Evolutionary conservation across 2,113 vertebrate species (phyloP).

Genomic region (Ranitomeya variabilis): DNA sequence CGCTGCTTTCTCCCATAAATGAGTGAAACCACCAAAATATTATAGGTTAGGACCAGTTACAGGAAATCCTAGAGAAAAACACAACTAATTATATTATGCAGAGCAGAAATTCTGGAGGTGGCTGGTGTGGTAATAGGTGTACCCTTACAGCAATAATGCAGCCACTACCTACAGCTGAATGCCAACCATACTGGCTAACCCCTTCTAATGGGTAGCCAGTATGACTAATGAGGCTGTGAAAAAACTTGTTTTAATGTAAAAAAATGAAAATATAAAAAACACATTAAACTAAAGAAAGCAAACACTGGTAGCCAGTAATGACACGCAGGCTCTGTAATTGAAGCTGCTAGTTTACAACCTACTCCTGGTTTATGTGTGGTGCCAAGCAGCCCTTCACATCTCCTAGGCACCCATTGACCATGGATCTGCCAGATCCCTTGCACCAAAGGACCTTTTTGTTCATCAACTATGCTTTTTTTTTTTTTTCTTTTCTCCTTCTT

Average conservation of each 20-base stretch:
- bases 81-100: not conserved
- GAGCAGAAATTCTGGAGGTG: slow-evolving; percentile 5
- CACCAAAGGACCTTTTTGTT: slow-evolving; percentile 48
- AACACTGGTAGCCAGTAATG: not conserved
- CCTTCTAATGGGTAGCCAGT: slow-evolving; percentile 2
- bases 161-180: slow-evolving; percentile 19
- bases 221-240: not conserved
- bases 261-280: not conserved
- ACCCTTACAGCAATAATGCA: slow-evolving; percentile 45
- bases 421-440: not conserved
- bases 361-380: slow-evolving; percentile 24
- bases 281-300: not conserved
- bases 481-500: not conserved
- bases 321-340: slow-evolving; percentile 10
- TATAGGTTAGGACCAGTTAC: not conserved
- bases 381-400: slow-evolving; percentile 12
- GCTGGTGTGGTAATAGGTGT: not conserved
- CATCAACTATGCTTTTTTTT: slow-evolving; percentile 13
- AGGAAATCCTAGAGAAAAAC: not conserved
- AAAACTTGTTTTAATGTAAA: slow-evolving; percentile 2
- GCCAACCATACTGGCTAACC: not conserved
- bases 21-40: not conserved
- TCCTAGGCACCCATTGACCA: not conserved
- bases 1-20: not conserved
- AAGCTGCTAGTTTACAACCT: slow-evolving; percentile 28